Evolutionary conservation across 2,797 vertebrate species (phyloP).

Genomic region (Eulemur coronatus): DNA sequence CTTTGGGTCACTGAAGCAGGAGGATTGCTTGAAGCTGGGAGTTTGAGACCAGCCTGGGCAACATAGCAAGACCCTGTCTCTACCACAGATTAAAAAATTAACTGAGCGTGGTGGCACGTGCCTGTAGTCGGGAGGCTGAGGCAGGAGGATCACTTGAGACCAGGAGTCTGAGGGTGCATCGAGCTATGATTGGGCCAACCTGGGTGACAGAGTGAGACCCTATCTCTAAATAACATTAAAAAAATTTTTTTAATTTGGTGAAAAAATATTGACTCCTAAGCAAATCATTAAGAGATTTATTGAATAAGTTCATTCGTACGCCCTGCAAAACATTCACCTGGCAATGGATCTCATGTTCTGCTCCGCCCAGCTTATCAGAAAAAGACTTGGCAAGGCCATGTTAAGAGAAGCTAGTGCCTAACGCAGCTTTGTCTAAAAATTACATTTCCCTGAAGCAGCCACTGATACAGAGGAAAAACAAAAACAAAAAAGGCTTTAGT

Average conservation of each 20-base stretch:
- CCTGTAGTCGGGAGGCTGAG: too few species aligned
- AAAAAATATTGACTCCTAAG: background rate
- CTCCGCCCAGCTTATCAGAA: background rate
- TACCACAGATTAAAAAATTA: too few species aligned
- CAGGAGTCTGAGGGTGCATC: too few species aligned
- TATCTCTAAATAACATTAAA: background rate
- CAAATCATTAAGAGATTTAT: background rate
- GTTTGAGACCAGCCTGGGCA: too few species aligned
- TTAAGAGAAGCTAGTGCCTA: background rate
- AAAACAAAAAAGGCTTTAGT: background rate
- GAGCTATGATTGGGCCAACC: too few species aligned
- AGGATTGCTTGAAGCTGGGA: too few species aligned
- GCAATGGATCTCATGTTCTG: background rate
- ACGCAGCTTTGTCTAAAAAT: background rate
- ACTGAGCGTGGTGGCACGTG: too few species aligned
- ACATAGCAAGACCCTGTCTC: too few species aligned
- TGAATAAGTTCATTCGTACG: background rate
- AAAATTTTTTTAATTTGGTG: background rate
- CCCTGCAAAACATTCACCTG: background rate
- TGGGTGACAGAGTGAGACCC: too few species aligned
- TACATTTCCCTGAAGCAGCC: background rate
- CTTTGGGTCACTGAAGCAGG: too few species aligned
- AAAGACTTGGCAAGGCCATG: background rate
- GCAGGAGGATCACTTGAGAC: too few species aligned
- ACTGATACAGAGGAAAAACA: background rate